Evolutionary conservation across 2,113 vertebrate genomes (phyloP).

Genomic region (Oncorhynchus nerka): DNA sequence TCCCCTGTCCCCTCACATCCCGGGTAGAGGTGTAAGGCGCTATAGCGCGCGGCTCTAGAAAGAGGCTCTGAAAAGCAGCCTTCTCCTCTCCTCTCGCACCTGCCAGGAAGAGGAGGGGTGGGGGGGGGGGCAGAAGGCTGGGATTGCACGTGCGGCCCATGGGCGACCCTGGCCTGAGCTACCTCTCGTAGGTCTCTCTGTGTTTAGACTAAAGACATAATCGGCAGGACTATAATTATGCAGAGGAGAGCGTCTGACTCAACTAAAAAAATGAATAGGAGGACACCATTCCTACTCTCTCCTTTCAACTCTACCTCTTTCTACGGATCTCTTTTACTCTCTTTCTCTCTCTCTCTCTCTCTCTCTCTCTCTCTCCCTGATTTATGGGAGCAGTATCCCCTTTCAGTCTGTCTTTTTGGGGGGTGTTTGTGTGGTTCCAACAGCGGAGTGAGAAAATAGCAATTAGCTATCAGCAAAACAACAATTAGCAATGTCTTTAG

Average conservation of each 20-base stretch:
- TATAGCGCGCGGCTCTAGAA: no score
- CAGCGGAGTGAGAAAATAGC: not conserved
- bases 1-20: no score
- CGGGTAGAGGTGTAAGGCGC: no score
- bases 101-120: no score
- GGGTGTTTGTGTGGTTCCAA: not conserved
- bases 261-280: not conserved
- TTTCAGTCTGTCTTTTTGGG: not conserved
- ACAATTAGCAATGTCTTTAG: not conserved
- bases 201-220: not conserved
- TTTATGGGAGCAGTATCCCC: not conserved
- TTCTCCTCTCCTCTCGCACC: no score
- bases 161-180: not conserved
- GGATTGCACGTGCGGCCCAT: no score
- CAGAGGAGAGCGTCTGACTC: not conserved
- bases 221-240: not conserved
- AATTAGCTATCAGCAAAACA: conserved; percentile 5
- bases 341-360: not conserved
- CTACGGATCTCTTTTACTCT: not conserved
- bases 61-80: no score
- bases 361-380: not conserved
- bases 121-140: no score
- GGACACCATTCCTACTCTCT: not conserved
- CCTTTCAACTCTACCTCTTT: no score
- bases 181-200: not conserved